Conservation (phyloP, 2,797 vertebrate species). For the Hippopotamyrus pictus region DNA sequence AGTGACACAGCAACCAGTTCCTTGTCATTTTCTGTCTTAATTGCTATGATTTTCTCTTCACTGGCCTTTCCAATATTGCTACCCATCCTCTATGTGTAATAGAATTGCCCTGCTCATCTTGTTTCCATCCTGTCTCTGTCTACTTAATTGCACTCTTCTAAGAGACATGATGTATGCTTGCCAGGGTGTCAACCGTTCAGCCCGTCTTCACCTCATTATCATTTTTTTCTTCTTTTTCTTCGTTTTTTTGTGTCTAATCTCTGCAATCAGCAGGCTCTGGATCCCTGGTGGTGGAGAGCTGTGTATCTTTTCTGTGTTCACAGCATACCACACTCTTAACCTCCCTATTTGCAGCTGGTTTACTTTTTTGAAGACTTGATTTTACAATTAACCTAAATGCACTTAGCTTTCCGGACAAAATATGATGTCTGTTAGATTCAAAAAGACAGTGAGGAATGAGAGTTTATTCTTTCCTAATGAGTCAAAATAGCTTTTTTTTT, state of each 20-base stretch:
- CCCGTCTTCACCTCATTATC: neutral
- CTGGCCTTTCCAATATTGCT: neutral
- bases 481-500: neutral
- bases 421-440: neutral
- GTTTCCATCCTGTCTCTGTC: neutral
- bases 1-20: neutral
- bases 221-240: neutral
- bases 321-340: neutral
- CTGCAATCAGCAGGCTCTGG: neutral
- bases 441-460: neutral
- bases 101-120: neutral
- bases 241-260: neutral
- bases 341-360: neutral
- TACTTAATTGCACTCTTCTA: neutral
- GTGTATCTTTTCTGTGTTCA: neutral
- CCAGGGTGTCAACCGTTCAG: neutral
- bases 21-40: conserved; percentile 13
- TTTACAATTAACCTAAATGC: neutral
- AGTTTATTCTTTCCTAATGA: neutral
- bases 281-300: neutral
- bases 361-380: neutral
- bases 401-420: neutral
- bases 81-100: neutral
- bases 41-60: conserved; percentile 11
- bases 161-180: neutral